phyloP scores from a whole-genome alignment of 2,888 invertebrate species.

The Cotesia congregata region DNA sequence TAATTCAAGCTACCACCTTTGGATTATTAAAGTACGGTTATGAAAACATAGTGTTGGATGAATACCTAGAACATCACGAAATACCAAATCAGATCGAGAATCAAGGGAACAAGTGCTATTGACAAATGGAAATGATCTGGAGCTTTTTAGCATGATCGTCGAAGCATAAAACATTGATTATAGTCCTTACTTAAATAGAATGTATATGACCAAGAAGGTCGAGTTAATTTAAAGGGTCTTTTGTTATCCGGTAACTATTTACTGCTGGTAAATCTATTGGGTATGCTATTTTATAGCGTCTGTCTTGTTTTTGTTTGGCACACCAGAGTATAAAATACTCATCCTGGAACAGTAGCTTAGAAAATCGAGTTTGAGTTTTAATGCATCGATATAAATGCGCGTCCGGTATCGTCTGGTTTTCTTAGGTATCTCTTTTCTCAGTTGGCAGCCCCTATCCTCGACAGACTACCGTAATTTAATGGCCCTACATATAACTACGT shows the following conservation, averaged over 20 bases:
- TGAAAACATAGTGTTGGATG: no score
- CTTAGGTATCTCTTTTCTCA: slow-evolving; percentile 12
- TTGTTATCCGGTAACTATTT: not conserved
- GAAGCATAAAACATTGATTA: no score
- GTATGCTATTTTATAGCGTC: not conserved
- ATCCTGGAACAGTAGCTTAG: not conserved
- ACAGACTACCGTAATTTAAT: not conserved
- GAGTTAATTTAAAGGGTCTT: not conserved
- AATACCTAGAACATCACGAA: no score
- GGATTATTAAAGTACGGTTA: no score
- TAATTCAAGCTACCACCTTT: no score
- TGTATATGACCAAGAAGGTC: no score
- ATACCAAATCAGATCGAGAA: no score
- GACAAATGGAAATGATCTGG: no score
- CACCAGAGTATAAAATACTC: not conserved
- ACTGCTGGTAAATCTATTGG: not conserved
- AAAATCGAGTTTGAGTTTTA: slow-evolving; percentile 43
- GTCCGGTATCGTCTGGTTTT: slow-evolving; percentile 54
- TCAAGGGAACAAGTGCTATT: no score
- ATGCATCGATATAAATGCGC: slow-evolving; percentile 59
- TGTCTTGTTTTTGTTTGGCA: not conserved
- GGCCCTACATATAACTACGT: not conserved
- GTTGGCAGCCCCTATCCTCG: not conserved
- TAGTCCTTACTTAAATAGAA: no score
- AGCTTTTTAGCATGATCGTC: no score